These are phyloP conservation scores for Barypeithes pellucidus DNA, from an alignment of 2,888 invertebrate genomes.

Conservation along the genomic window DNA sequence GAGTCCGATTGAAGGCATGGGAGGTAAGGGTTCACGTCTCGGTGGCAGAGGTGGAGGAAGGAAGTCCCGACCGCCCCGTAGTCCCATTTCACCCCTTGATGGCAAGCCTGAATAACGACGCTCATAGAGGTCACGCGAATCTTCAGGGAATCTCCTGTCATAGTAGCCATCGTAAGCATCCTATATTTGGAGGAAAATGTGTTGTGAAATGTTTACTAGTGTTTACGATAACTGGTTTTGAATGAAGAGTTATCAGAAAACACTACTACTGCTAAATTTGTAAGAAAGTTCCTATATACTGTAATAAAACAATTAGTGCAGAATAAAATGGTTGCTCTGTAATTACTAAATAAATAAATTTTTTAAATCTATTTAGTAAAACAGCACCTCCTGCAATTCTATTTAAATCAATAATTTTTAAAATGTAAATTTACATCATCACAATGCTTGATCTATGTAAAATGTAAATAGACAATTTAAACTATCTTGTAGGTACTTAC, in stretches of 20 bases:
- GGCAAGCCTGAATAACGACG: slow-evolving; percentile 80
- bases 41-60: slow-evolving; percentile 81
- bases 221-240: slow-evolving; percentile 9
- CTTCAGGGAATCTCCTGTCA: slow-evolving; percentile 83
- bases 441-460: too few species aligned
- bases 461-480: too few species aligned
- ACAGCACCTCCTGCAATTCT: too few species aligned
- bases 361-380: too few species aligned
- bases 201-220: background rate
- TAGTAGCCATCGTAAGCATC: slow-evolving; percentile 87
- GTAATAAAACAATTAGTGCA: too few species aligned
- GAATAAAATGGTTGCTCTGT: too few species aligned
- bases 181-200: slow-evolving; percentile 64
- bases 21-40: slow-evolving; percentile 85
- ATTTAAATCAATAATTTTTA: too few species aligned
- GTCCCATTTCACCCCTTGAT: slow-evolving; percentile 71
- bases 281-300: too few species aligned
- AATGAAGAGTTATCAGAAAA: background rate
- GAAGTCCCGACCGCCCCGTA: slow-evolving; percentile 77
- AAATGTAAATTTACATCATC: too few species aligned
- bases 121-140: slow-evolving; percentile 86
- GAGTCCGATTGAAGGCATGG: slow-evolving; percentile 75
- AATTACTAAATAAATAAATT: too few species aligned
- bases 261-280: background rate
- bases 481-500: too few species aligned